Evolutionary conservation across 2,888 invertebrate species (phyloP).

Genomic region (Megaustenia siamemsis): DNA sequence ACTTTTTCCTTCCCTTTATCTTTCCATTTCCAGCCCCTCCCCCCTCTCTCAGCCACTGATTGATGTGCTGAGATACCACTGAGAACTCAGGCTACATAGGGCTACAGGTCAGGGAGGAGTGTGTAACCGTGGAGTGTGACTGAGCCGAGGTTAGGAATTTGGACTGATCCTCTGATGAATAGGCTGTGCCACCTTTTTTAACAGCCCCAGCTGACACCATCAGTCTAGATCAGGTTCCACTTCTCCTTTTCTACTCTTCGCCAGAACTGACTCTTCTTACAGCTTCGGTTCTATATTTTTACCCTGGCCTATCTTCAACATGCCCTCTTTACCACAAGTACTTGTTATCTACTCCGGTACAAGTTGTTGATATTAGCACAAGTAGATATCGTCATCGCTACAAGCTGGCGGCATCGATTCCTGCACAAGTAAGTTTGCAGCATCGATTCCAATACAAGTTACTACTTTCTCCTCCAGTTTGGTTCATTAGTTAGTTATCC

Average conservation of each 20-base stretch:
- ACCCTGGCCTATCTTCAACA: too few relatives aligned
- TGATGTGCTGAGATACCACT: too few relatives aligned
- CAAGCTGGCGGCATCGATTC: too few relatives aligned
- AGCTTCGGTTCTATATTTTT: not conserved
- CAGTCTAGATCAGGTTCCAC: conserved; percentile 15
- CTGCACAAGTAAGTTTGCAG: too few relatives aligned
- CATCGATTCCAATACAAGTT: too few relatives aligned
- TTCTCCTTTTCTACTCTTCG: not conserved
- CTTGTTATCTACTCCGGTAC: too few relatives aligned
- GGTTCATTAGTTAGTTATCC: too few relatives aligned
- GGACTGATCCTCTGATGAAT: not conserved
- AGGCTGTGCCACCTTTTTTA: not conserved
- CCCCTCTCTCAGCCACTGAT: not conserved
- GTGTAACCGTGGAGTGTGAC: not conserved
- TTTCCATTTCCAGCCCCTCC: conserved; percentile 29
- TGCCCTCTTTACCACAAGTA: too few relatives aligned
- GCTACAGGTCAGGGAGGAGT: not conserved
- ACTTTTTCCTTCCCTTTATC: conserved; percentile 12
- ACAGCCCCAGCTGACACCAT: not conserved
- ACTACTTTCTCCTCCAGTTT: too few relatives aligned
- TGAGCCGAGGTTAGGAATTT: not conserved
- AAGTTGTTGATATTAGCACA: too few relatives aligned
- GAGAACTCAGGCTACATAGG: too few relatives aligned
- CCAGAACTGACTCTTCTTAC: not conserved
- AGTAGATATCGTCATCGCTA: too few relatives aligned